phyloP scores from a whole-genome alignment of 2,113 vertebrate species.

The Arizona elegans region DNA sequence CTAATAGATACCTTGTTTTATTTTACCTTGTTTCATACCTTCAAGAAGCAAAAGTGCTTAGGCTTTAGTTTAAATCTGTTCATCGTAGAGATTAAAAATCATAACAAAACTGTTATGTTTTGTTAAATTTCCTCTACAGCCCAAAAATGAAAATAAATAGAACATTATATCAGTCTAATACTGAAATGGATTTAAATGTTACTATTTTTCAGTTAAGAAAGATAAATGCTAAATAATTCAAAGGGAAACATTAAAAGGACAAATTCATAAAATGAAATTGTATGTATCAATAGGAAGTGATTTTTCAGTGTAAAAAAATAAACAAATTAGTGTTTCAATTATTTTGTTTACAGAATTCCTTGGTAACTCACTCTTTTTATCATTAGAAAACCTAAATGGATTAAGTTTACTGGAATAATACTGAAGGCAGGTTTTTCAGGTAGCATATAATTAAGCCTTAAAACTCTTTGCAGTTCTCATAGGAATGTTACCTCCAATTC shows the following conservation, averaged over 20 bases:
- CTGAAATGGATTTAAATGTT: constrained; percentile 37
- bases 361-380: constrained; percentile 40
- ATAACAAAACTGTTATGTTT: constrained; percentile 30
- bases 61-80: neutral
- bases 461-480: neutral
- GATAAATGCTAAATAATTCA: constrained; percentile 55
- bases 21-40: neutral
- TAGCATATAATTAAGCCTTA: constrained; percentile 30
- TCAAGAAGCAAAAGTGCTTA: neutral
- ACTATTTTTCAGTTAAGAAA: constrained; percentile 12
- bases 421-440: constrained; percentile 30
- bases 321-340: constrained; percentile 56
- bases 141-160: constrained; percentile 36
- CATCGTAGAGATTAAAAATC: neutral
- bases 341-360: constrained; percentile 52
- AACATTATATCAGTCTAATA: constrained; percentile 40
- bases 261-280: constrained; percentile 21
- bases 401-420: constrained; percentile 32
- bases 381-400: constrained; percentile 49
- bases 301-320: constrained; percentile 45
- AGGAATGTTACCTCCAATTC: neutral
- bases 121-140: constrained; percentile 20
- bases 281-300: constrained; percentile 45
- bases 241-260: constrained; percentile 27
- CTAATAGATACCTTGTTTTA: neutral